These are phyloP conservation scores for Geotrupes spiniger DNA, from an alignment of 2,888 invertebrate species.

Conservation along the genomic window DNA sequence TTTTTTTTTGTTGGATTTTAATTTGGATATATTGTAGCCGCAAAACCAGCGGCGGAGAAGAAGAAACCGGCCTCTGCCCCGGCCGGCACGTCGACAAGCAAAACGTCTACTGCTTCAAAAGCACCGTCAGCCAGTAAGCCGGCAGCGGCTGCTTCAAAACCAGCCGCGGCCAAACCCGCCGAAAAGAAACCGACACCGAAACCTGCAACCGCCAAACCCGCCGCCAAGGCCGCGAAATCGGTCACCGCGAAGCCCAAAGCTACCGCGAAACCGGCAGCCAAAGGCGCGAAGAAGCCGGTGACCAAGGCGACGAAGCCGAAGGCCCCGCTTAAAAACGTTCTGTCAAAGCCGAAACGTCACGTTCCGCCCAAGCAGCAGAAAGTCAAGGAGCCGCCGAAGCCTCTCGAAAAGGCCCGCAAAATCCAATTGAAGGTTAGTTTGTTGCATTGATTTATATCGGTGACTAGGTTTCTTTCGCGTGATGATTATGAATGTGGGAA, in stretches of 20 bases:
- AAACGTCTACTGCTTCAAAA: too few relatives aligned
- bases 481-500: slow-evolving; percentile 54
- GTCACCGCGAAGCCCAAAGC: slow-evolving; percentile 48
- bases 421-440: slow-evolving; percentile 75
- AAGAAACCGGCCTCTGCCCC: slow-evolving; percentile 50
- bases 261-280: slow-evolving; percentile 38
- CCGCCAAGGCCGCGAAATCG: slow-evolving; percentile 46
- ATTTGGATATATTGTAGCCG: too few relatives aligned
- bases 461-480: slow-evolving; percentile 30
- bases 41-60: slow-evolving; percentile 47
- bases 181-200: slow-evolving; percentile 50
- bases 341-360: slow-evolving; percentile 54
- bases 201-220: slow-evolving; percentile 32
- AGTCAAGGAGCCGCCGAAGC: slow-evolving; percentile 29
- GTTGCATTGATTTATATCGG: slow-evolving; percentile 6
- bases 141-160: slow-evolving; percentile 41
- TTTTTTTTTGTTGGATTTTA: background rate
- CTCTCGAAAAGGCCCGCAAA: slow-evolving; percentile 76
- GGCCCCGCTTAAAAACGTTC: slow-evolving; percentile 33
- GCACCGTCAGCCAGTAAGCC: slow-evolving; percentile 10
- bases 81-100: slow-evolving; percentile 38
- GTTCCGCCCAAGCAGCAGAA: slow-evolving; percentile 50
- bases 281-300: slow-evolving; percentile 51
- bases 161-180: slow-evolving; percentile 40
- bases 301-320: slow-evolving; percentile 52